Evolutionary conservation across 53 echinoderm and acorn worm genomes (phyloP).

Genomic region (Hippasteria phrygiana): DNA sequence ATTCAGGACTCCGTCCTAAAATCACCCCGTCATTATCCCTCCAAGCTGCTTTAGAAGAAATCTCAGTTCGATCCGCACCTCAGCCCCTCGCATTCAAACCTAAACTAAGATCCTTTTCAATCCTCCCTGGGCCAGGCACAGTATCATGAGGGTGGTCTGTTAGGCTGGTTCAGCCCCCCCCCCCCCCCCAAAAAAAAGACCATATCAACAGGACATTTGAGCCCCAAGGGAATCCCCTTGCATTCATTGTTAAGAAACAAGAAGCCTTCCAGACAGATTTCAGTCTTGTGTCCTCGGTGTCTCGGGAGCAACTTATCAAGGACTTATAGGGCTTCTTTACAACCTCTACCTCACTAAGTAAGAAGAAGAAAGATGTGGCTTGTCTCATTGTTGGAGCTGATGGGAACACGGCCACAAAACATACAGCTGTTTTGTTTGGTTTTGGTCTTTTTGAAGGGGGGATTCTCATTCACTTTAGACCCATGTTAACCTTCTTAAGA

Average conservation of each 20-base stretch:
- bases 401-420: conserved; percentile 42
- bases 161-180: background rate
- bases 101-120: background rate
- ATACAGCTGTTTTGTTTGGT: conserved; percentile 15
- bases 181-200: conserved; percentile 37
- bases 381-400: background rate
- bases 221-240: conserved; percentile 3
- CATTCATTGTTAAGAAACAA: background rate
- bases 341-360: conserved; percentile 12
- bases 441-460: too few relatives aligned
- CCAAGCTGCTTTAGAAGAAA: conserved; percentile 21
- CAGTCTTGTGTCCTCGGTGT: background rate
- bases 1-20: background rate
- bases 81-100: background rate
- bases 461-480: conserved; percentile 32
- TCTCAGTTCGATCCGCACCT: conserved; percentile 12
- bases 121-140: background rate
- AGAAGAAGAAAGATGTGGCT: background rate
- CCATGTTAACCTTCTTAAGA: conserved; percentile 40
- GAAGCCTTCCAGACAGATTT: conserved; percentile 39
- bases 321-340: conserved; percentile 9
- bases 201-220: background rate
- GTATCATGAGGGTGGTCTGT: background rate
- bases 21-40: background rate
- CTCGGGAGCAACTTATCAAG: conserved; percentile 18